Evolutionary conservation across 2,113 vertebrate genomes (phyloP), one percentile per base, ranked within the genome.

Genomic region (Procavia capensis): DNA sequence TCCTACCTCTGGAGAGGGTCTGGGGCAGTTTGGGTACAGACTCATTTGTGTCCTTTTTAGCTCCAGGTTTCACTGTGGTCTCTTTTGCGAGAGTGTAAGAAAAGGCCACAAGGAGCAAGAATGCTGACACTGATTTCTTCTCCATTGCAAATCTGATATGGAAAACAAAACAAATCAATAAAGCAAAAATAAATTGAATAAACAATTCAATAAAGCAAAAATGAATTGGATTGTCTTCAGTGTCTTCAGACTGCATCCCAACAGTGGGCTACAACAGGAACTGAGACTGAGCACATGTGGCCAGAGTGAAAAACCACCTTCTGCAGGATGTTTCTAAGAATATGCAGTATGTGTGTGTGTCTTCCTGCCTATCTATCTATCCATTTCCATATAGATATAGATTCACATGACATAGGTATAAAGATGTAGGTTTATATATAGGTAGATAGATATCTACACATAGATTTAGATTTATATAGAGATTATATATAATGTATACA

Each of bases 1-100:
- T 72, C 90, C 97, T 97, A 99, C 99, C 99, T 99, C 99, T 99
- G 95, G 99, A 99, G 27, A 99, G 99, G 10, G 99, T 99, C 98
- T 99, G 99, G 66, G 99, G 99, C 64, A 99, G 97, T 95, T 98
- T 98, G 10, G 97, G 98, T 14, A 81, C 91, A 95, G 92, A 50
- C 54, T 98, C 97, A 96, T 98, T 93, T 95, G 72, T 0, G 13
- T 96, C 95, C 86, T 98, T 97, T 61, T 98, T 98, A 98, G 1
- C 98, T 95, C 29, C 96, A 34, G 99, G 98, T 96, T 99, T 99
- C 85, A 98, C 98, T 0, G 98, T 84, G 29, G 13, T 47, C 0
- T 99, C 98, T 98, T 99, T 98, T 59, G 98, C 99, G 97, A 99
- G 95, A 27, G 98, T 83, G 6, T 98, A 98, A 61, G 99, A 98